phyloP scores from a whole-genome alignment of 2,888 invertebrate species.

The Cataglyphis albicans region DNA sequence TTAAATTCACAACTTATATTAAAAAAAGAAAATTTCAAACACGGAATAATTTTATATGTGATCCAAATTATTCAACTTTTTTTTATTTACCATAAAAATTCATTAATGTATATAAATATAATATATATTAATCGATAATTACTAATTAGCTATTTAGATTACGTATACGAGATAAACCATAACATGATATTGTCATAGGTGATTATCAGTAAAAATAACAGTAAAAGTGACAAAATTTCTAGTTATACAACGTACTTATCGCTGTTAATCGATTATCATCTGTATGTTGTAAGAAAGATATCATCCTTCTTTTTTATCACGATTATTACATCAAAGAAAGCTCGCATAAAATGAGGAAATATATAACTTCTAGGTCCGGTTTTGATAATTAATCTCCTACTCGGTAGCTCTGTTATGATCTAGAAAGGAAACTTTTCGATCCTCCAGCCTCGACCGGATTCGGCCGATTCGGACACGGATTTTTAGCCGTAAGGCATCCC shows the following conservation, averaged over 20 bases:
- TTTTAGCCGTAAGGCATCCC: slow-evolving; percentile 27
- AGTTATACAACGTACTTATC: not conserved
- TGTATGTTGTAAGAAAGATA: not conserved
- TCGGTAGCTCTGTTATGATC: slow-evolving; percentile 3
- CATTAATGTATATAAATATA: not conserved
- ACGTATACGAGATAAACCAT: not conserved
- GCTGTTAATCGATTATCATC: not conserved
- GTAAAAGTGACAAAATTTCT: not conserved
- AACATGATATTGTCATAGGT: not conserved
- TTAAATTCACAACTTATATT: not conserved
- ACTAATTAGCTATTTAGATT: not conserved
- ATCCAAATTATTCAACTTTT: not conserved
- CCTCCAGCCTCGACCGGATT: slow-evolving; percentile 34
- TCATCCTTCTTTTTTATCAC: not conserved
- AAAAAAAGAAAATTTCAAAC: no score
- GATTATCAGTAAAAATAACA: not conserved
- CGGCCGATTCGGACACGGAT: not conserved
- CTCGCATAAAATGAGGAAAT: slow-evolving; percentile 7
- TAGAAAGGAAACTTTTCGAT: slow-evolving; percentile 41
- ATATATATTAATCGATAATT: no score
- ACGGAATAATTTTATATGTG: no score
- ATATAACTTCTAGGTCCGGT: slow-evolving; percentile 2
- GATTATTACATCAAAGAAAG: not conserved
- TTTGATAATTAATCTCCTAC: slow-evolving; percentile 31
- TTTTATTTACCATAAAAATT: not conserved